Percentiles rank a stretch among this genome's conserved stretches.
These are phyloP conservation scores for Tauraco hartlaubi DNA, from an alignment of 2,797 vertebrate species.

Conservation along the genomic window DNA sequence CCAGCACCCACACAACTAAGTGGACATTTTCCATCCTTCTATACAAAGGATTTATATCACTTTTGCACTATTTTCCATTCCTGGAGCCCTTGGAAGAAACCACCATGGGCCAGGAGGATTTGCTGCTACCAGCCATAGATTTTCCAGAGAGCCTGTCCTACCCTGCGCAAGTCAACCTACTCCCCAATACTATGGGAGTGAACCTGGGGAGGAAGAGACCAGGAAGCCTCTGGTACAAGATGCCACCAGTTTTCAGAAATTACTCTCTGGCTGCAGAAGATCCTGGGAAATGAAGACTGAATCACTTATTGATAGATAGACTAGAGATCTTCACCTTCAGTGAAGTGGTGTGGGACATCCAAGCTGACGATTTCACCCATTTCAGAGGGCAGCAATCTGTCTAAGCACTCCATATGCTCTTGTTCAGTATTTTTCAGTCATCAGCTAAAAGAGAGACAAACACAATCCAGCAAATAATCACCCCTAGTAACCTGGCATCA, in stretches of 20 bases:
- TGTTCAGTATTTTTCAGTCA: neutral
- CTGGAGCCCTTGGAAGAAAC: neutral
- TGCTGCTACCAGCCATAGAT: neutral
- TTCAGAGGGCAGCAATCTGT: neutral
- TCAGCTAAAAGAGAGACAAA: neutral
- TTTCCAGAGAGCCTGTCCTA: neutral
- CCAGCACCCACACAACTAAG: neutral
- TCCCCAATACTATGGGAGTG: rapidly evolving
- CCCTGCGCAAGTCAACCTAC: neutral
- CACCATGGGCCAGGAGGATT: neutral
- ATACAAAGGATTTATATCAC: neutral
- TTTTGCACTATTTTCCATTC: neutral
- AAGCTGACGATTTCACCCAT: neutral
- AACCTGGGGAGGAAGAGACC: rapidly evolving
- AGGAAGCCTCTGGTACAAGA: neutral
- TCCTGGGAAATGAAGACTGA: neutral
- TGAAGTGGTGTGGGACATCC: neutral
- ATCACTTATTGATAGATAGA: neutral
- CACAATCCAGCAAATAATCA: neutral
- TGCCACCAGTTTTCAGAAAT: neutral
- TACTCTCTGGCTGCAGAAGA: neutral
- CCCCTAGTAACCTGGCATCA: neutral
- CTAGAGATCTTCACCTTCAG: neutral
- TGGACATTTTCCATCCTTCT: neutral
- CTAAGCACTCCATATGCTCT: neutral